Percentiles rank a stretch among this genome's conserved stretches.
Conservation (phyloP, 2,113 vertebrate species). For the Eptesicus fuscus region DNA sequence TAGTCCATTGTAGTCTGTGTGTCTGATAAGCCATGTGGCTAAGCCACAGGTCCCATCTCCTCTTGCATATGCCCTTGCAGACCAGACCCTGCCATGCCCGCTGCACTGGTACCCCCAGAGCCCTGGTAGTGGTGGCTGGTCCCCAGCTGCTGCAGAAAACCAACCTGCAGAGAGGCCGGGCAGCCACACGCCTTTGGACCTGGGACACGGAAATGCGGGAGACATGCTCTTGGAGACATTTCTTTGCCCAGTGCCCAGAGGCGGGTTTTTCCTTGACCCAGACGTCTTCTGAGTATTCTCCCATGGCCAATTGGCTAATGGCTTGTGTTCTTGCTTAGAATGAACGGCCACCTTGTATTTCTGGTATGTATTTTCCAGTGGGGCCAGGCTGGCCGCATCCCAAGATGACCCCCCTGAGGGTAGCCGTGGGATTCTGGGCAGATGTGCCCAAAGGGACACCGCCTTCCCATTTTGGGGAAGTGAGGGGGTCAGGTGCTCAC, state of each 20-base stretch:
- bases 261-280: constrained; percentile 13
- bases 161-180: rapidly evolving
- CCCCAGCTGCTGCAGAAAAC: neutral
- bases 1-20: no score
- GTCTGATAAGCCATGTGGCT: neutral
- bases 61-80: neutral
- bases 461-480: no score
- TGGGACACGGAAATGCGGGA: neutral
- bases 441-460: neutral
- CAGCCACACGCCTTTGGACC: neutral
- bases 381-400: neutral
- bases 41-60: neutral
- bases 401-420: neutral
- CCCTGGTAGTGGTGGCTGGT: no score
- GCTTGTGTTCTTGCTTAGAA: constrained; percentile 39
- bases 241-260: constrained; percentile 16
- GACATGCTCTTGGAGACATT: constrained; percentile 37
- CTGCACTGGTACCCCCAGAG: neutral
- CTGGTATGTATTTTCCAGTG: neutral
- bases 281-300: constrained; percentile 52
- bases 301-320: constrained; percentile 55
- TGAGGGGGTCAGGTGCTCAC: constrained; percentile 73
- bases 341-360: constrained; percentile 52
- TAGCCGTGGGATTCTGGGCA: neutral
- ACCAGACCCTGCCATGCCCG: neutral